Conservation (phyloP, 2,888 invertebrate genomes). For the Epiblema foenella region DNA sequence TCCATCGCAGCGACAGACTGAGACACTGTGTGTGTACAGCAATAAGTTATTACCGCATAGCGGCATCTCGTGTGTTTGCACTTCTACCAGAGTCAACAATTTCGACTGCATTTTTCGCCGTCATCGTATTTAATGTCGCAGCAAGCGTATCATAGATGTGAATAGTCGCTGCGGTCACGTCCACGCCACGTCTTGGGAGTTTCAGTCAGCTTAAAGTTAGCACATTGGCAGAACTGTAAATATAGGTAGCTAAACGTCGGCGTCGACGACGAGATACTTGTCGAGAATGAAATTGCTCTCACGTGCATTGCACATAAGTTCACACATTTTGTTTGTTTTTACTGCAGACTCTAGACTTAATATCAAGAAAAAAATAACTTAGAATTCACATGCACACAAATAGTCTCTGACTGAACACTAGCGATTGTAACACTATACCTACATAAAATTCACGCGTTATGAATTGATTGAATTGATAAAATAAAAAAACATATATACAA, state of each 20-base stretch:
- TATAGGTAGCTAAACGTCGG: background rate
- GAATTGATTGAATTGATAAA: too few relatives aligned
- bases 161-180: constrained; percentile 30
- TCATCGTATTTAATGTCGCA: constrained; percentile 23
- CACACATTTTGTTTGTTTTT: background rate
- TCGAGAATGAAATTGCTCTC: constrained; percentile 6
- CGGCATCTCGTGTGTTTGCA: constrained; percentile 20
- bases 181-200: constrained; percentile 12
- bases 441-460: too few relatives aligned
- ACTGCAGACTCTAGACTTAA: background rate
- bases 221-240: constrained; percentile 28
- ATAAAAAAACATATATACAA: too few relatives aligned
- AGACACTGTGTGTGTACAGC: background rate
- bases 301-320: constrained; percentile 1
- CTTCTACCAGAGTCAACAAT: constrained; percentile 33
- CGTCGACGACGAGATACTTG: background rate
- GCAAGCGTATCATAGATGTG: constrained; percentile 32
- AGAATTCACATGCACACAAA: too few relatives aligned
- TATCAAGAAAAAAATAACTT: too few relatives aligned
- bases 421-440: too few relatives aligned
- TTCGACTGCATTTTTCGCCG: constrained; percentile 38
- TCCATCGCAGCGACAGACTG: background rate
- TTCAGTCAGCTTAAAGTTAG: constrained; percentile 16
- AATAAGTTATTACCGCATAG: constrained; percentile 28
- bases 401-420: too few relatives aligned